phyloP scores from a whole-genome alignment of 2,113 vertebrate species.

The Hiodon alosoides region DNA sequence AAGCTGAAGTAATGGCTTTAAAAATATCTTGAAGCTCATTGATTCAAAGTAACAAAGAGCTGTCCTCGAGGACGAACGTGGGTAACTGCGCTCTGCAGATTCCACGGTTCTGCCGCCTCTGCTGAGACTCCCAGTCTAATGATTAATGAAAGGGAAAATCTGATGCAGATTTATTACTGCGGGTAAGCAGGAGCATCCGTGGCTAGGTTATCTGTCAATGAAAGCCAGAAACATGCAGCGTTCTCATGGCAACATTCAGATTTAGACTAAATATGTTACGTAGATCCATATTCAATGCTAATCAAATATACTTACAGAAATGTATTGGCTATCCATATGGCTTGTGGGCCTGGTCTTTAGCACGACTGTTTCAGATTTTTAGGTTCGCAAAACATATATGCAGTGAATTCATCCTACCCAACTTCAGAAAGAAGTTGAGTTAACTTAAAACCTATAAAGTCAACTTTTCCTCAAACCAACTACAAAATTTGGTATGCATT shows the following conservation, averaged over 20 bases:
- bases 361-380: too few species aligned
- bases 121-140: neutral
- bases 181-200: conserved; percentile 13
- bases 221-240: neutral
- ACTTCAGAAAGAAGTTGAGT: too few species aligned
- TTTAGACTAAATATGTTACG: neutral
- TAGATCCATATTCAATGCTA: too few species aligned
- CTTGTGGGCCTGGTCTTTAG: too few species aligned
- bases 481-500: too few species aligned
- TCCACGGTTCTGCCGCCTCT: neutral
- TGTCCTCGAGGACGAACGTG: conserved; percentile 1
- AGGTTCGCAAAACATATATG: too few species aligned
- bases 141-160: conserved; percentile 24
- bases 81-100: neutral
- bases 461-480: too few species aligned
- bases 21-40: neutral
- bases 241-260: neutral
- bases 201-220: neutral
- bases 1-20: neutral
- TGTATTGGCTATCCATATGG: too few species aligned
- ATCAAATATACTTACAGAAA: too few species aligned
- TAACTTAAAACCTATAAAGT: too few species aligned
- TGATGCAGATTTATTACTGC: neutral
- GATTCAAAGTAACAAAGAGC: neutral
- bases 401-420: too few species aligned